Evolutionary conservation across 2,113 vertebrate species (phyloP).

Genomic region (Zonotrichia leucophrys): DNA sequence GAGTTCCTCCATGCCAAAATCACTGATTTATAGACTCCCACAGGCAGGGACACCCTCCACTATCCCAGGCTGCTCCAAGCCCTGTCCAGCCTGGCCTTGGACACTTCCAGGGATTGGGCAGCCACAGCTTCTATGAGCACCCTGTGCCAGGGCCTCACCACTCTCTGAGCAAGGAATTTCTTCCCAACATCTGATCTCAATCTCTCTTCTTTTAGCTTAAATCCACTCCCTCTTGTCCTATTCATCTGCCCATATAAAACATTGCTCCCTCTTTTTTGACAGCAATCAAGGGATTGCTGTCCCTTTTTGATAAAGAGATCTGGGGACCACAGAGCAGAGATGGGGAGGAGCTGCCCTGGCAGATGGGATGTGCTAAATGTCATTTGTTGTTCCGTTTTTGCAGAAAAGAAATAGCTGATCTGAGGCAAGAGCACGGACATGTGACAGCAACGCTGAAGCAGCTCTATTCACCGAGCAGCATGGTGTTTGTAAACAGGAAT

Average conservation of each 20-base stretch:
- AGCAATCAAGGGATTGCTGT: too few relatives aligned
- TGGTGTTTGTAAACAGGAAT: conserved; percentile 28
- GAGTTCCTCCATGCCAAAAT: neutral
- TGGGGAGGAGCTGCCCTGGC: neutral
- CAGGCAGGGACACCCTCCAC: neutral
- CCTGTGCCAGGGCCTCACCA: neutral
- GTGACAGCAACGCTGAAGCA: conserved; percentile 22
- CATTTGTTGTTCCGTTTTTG: neutral
- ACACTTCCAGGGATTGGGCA: neutral
- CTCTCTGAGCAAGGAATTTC: neutral
- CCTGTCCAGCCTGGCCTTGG: neutral
- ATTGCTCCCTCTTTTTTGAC: too few relatives aligned
- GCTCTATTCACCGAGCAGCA: neutral
- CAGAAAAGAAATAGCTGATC: conserved; percentile 63
- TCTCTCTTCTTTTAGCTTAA: neutral
- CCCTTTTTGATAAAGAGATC: neutral
- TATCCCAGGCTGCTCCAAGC: neutral
- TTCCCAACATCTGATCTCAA: neutral
- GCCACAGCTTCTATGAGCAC: neutral
- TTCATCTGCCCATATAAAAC: too few relatives aligned
- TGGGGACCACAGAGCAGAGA: neutral
- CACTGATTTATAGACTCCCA: neutral
- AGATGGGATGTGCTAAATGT: neutral
- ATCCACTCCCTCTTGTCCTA: neutral
- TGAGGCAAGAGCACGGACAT: conserved; percentile 53